phyloP scores from a whole-genome alignment of 2,113 vertebrate species.

The Corythornis madagascariensis region DNA sequence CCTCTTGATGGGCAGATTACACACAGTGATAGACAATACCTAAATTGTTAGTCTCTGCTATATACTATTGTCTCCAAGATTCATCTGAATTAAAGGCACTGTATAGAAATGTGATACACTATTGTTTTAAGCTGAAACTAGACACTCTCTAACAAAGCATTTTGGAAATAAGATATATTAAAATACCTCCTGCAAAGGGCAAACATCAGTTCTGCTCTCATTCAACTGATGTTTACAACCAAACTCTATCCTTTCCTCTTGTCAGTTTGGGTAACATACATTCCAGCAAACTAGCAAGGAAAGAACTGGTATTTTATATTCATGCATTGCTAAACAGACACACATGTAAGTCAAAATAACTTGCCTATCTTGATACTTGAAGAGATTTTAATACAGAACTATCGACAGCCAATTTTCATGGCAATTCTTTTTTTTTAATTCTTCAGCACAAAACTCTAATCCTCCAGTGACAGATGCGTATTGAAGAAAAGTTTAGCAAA shows the following conservation, averaged over 20 bases:
- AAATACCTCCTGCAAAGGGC: background rate
- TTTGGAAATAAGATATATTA: background rate
- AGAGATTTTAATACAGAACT: background rate
- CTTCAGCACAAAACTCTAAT: background rate
- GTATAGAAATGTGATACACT: fast-evolving
- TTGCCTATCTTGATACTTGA: background rate
- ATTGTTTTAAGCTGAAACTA: background rate
- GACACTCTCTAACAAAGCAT: background rate
- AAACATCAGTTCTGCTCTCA: background rate
- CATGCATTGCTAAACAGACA: background rate
- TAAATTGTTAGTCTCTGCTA: background rate
- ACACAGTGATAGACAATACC: background rate
- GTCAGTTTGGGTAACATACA: background rate
- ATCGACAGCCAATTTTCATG: background rate
- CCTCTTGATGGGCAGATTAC: background rate
- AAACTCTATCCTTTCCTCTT: background rate
- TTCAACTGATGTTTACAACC: background rate
- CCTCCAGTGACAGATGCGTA: background rate
- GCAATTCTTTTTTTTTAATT: background rate
- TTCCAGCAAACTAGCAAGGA: background rate
- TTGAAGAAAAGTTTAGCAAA: background rate
- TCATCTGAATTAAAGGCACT: background rate
- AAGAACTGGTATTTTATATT: background rate
- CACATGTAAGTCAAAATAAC: background rate
- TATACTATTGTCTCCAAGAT: background rate